These are phyloP conservation scores for Brachyalestes nurse DNA, from an alignment of 2,797 vertebrate species.

Conservation along the genomic window DNA sequence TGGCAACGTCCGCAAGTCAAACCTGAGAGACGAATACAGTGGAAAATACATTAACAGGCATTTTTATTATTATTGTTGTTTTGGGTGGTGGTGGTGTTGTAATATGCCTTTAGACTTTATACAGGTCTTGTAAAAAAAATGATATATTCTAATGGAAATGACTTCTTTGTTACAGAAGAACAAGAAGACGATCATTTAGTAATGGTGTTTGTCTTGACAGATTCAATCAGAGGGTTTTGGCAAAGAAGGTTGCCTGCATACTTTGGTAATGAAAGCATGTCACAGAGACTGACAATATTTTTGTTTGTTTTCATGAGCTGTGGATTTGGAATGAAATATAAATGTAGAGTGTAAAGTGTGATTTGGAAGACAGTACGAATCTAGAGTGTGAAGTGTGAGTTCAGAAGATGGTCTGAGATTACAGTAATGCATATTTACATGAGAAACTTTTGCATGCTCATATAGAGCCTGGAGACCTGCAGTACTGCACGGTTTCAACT, in stretches of 20 bases:
- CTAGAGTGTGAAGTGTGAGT: too few relatives aligned
- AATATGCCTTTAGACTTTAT: too few relatives aligned
- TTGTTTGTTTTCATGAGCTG: background rate
- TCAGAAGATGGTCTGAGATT: background rate
- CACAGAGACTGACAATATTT: background rate
- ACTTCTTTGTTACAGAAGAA: background rate
- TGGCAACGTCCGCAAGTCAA: conserved; percentile 91
- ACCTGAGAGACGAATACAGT: conserved; percentile 74
- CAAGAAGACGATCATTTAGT: background rate
- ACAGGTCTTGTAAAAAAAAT: too few relatives aligned
- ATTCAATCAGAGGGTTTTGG: background rate
- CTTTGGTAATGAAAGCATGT: background rate
- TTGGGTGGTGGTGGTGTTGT: too few relatives aligned
- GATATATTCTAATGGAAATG: background rate
- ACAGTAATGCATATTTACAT: background rate
- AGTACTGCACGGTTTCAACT: too few relatives aligned
- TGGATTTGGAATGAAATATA: background rate
- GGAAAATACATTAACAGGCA: background rate
- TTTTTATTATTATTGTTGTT: background rate
- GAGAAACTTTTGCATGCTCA: background rate
- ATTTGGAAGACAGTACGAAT: too few relatives aligned
- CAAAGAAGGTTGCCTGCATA: background rate
- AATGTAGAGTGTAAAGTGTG: too few relatives aligned
- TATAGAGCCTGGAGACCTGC: background rate
- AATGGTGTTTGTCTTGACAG: background rate